Evolutionary conservation across 2,888 invertebrate genomes (phyloP).

Genomic region (Synanthedon vespiformis): DNA sequence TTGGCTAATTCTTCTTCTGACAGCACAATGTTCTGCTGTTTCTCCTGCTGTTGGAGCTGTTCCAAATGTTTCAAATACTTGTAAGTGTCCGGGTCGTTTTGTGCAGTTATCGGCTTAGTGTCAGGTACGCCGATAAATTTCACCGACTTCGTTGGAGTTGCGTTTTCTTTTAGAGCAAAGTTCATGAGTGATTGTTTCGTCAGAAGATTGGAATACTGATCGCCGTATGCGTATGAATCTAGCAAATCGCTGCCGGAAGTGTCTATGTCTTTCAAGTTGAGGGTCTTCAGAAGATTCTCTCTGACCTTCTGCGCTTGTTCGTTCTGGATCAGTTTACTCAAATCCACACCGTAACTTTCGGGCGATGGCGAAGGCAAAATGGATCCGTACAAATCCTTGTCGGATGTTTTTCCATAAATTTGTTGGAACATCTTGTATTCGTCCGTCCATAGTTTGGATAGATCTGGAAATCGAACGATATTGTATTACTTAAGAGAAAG

Average conservation of each 20-base stretch:
- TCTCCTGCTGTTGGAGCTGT: slow-evolving; percentile 14
- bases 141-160: slow-evolving; percentile 22
- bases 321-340: slow-evolving; percentile 11
- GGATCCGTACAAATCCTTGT: slow-evolving; percentile 45
- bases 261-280: slow-evolving; percentile 15
- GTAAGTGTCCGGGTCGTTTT: slow-evolving; percentile 46
- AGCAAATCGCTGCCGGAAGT: slow-evolving; percentile 5
- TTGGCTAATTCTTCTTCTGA: slow-evolving; percentile 13
- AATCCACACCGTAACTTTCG: slow-evolving; percentile 14
- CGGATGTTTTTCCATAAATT: slow-evolving; percentile 55
- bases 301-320: slow-evolving; percentile 17
- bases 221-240: slow-evolving; percentile 22
- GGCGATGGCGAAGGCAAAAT: slow-evolving; percentile 33
- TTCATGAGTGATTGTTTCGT: slow-evolving; percentile 13
- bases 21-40: slow-evolving; percentile 22
- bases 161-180: not conserved
- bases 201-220: slow-evolving; percentile 26
- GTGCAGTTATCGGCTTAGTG: slow-evolving; percentile 41
- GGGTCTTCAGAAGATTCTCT: slow-evolving; percentile 5
- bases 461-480: slow-evolving; percentile 26
- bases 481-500: not conserved
- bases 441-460: slow-evolving; percentile 54
- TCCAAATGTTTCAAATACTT: slow-evolving; percentile 48
- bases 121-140: slow-evolving; percentile 40
- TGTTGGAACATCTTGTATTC: slow-evolving; percentile 55